phyloP scores from a whole-genome alignment of 2,113 vertebrate genomes.

The Apaloderma vittatum region DNA sequence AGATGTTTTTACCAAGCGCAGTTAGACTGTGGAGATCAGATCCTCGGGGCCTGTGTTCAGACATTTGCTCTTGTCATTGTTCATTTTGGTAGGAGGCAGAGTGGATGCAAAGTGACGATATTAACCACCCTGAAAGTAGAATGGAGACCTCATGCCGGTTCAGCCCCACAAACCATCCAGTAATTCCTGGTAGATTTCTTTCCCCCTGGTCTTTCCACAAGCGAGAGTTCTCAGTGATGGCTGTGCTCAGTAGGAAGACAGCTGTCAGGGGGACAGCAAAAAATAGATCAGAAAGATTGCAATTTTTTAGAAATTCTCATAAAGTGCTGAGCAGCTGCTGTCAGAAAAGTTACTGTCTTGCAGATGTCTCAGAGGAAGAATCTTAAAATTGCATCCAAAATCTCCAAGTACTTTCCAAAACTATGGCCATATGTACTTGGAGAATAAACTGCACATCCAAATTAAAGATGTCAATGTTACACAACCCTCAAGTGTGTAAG shows the following conservation, averaged over 20 bases:
- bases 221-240: neutral
- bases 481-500: neutral
- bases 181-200: neutral
- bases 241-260: slow-evolving; percentile 12
- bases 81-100: neutral
- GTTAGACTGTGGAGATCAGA: neutral
- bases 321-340: slow-evolving; percentile 40
- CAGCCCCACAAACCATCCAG: neutral
- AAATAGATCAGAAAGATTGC: slow-evolving; percentile 39
- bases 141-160: neutral
- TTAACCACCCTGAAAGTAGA: slow-evolving; percentile 11
- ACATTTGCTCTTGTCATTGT: neutral
- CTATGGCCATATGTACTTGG: neutral
- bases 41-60: neutral
- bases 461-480: neutral
- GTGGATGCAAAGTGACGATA: neutral
- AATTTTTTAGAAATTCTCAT: slow-evolving; percentile 6
- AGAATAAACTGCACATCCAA: neutral
- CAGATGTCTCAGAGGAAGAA: slow-evolving; percentile 36
- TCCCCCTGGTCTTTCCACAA: neutral
- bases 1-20: neutral
- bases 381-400: neutral
- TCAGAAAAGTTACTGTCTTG: neutral
- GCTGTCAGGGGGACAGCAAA: slow-evolving; percentile 36
- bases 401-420: neutral